Conservation (phyloP, 2,797 vertebrate genomes). For the Myiotriccus ornatus region DNA sequence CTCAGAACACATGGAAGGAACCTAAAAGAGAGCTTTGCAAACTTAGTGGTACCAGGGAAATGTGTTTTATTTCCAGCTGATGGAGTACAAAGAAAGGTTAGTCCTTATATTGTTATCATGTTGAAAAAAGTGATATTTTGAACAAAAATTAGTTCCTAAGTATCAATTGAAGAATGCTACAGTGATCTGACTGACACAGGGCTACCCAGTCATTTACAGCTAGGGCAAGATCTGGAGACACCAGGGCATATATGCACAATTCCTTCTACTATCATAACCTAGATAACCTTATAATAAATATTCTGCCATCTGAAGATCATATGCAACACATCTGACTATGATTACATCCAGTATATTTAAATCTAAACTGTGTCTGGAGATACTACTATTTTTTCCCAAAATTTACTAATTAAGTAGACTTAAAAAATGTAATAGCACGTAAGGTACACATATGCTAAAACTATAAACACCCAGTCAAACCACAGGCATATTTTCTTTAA, state of each 20-base stretch:
- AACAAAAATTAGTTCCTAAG: neutral
- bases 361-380: neutral
- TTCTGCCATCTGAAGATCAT: neutral
- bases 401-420: neutral
- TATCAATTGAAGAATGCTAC: neutral
- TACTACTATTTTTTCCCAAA: fast-evolving
- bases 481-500: neutral
- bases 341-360: neutral
- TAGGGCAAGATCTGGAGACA: neutral
- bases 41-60: neutral
- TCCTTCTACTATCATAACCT: neutral
- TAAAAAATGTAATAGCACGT: neutral
- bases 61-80: neutral
- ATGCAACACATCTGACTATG: neutral
- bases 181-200: fast-evolving
- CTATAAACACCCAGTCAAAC: neutral
- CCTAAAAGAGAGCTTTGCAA: neutral
- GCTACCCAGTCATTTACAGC: neutral
- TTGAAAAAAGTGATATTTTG: neutral
- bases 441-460: neutral
- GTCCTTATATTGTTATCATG: neutral
- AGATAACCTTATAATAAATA: neutral
- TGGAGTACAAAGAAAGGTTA: neutral
- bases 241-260: neutral
- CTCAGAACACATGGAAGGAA: neutral